Conservation (phyloP, 1,140 invertebrate genomes). For the Caligus rogercresseyi region DNA sequence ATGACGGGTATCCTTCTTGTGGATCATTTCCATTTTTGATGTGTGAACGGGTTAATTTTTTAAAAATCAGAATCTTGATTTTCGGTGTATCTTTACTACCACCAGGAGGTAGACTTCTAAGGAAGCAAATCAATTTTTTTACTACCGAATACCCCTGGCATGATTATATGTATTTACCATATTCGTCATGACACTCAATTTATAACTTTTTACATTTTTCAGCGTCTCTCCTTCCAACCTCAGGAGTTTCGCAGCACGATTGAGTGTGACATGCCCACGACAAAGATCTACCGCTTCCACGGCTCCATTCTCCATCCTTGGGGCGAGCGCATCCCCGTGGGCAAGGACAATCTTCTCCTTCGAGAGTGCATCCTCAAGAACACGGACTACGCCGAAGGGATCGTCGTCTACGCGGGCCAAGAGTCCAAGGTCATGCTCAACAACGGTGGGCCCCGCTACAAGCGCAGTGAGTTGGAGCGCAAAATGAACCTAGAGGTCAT, state of each 20-base stretch:
- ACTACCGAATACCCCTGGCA: no score
- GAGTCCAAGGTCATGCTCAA: conserved; percentile 97
- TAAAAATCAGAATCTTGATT: no score
- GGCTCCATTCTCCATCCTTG: conserved; percentile 51
- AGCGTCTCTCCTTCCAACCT: conserved; percentile 52
- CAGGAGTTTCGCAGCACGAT: conserved; percentile 60
- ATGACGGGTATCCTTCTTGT: no score
- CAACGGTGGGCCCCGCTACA: conserved; percentile 86
- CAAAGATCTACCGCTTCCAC: conserved; percentile 85
- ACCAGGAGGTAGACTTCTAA: no score
- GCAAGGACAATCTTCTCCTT: conserved; percentile 78
- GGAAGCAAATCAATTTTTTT: no score
- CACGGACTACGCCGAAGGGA: conserved; percentile 78
- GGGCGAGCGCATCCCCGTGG: conserved; percentile 58
- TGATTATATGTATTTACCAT: no score
- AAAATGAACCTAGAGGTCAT: conserved; percentile 89
- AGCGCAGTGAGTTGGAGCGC: conserved; percentile 72
- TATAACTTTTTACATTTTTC: conserved; percentile 29
- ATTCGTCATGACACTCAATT: no score
- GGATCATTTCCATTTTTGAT: no score
- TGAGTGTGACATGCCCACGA: conserved; percentile 80
- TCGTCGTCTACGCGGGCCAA: conserved; percentile 91
- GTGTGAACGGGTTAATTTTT: no score
- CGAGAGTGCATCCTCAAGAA: conserved; percentile 87
- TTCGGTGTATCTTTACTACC: no score